Conservation (phyloP, 2,797 vertebrate species). For the Poeciliopsis presidionis region DNA sequence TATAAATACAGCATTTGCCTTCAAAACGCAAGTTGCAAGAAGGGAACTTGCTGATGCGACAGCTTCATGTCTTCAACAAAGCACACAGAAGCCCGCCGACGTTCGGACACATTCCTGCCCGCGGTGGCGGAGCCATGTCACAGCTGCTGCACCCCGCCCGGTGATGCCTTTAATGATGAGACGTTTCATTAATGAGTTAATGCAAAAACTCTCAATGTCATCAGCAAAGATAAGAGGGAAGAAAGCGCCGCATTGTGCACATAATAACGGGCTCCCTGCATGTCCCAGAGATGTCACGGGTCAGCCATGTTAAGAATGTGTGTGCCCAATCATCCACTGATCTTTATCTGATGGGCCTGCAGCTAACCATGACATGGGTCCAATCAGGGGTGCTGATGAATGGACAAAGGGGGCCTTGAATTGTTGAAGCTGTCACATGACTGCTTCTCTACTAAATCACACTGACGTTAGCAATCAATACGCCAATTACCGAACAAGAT, state of each 20-base stretch:
- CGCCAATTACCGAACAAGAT: slow-evolving; percentile 92
- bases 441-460: slow-evolving; percentile 90
- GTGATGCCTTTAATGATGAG: slow-evolving; percentile 87
- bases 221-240: slow-evolving; percentile 94
- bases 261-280: slow-evolving; percentile 92
- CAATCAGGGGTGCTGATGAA: slow-evolving; percentile 94
- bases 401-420: slow-evolving; percentile 94
- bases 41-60: slow-evolving; percentile 14
- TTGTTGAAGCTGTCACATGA: slow-evolving; percentile 86
- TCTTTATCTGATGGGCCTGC: slow-evolving; percentile 93
- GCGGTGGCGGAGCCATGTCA: slow-evolving; percentile 59
- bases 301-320: slow-evolving; percentile 99
- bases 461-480: slow-evolving; percentile 98
- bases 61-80: slow-evolving; percentile 36
- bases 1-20: slow-evolving; percentile 18
- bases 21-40: slow-evolving; percentile 15
- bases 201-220: slow-evolving; percentile 97
- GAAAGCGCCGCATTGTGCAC: slow-evolving; percentile 94
- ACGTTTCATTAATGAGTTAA: slow-evolving; percentile 99
- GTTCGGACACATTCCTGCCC: slow-evolving; percentile 65
- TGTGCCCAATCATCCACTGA: slow-evolving; percentile 98
- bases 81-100: slow-evolving; percentile 29
- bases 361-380: slow-evolving; percentile 93
- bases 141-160: slow-evolving; percentile 60
- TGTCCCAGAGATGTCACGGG: slow-evolving; percentile 96